Percentiles rank a stretch among this genome's conserved stretches.
Evolutionary conservation across 2,113 vertebrate species (phyloP).

Genomic region (Rhynchopsitta pachyrhyncha): DNA sequence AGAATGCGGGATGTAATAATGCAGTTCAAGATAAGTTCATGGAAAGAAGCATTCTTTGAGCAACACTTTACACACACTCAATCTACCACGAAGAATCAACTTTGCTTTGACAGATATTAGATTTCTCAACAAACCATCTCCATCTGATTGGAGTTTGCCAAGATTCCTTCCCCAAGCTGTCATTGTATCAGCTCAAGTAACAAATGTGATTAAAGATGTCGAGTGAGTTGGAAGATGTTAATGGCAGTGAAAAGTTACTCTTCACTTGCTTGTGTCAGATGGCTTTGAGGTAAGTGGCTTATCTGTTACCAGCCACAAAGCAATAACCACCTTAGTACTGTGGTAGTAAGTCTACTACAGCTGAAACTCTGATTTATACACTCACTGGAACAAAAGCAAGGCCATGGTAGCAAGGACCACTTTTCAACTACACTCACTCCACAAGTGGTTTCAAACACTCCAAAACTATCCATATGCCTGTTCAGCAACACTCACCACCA

Average conservation of each 20-base stretch:
- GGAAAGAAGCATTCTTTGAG: slow-evolving; percentile 32
- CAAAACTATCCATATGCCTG: not conserved
- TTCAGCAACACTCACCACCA: not conserved
- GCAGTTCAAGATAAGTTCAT: slow-evolving; percentile 51
- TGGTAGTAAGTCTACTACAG: not conserved
- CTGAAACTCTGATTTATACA: not conserved
- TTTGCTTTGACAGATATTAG: slow-evolving; percentile 14
- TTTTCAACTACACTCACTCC: not conserved
- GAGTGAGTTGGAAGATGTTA: not conserved
- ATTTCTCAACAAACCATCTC: slow-evolving; percentile 28
- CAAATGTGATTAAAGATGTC: not conserved
- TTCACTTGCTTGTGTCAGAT: not conserved
- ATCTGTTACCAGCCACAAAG: not conserved
- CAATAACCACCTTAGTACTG: not conserved
- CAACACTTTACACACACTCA: slow-evolving; percentile 33
- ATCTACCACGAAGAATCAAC: slow-evolving; percentile 22
- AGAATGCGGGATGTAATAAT: not conserved
- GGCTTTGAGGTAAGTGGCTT: not conserved
- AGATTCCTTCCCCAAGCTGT: slow-evolving; percentile 10
- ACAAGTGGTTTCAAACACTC: not conserved
- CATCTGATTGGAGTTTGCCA: slow-evolving; percentile 6
- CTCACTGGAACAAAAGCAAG: not conserved
- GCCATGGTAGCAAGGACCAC: not conserved
- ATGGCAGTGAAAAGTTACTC: not conserved
- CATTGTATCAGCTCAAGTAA: not conserved